phyloP scores from a whole-genome alignment of 2,113 vertebrate genomes.

The Eublepharis macularius region DNA sequence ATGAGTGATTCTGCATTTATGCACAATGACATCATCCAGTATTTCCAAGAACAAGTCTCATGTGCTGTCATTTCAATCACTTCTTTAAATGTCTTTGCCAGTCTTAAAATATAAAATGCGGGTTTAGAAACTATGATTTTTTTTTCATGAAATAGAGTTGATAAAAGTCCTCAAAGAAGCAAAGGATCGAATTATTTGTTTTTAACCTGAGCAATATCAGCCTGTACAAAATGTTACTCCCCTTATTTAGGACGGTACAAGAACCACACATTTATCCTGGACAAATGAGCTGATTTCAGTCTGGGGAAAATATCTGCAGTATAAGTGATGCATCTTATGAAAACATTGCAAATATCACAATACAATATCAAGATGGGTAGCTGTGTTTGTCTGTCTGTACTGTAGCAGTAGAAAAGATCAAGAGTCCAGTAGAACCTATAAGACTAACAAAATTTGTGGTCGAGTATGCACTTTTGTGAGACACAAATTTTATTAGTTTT shows the following conservation, averaged over 20 bases:
- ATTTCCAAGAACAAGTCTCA: not conserved
- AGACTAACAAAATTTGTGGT: too few relatives aligned
- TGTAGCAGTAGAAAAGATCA: too few relatives aligned
- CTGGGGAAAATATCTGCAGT: slow-evolving; percentile 68
- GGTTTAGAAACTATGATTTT: not conserved
- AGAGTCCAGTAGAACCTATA: too few relatives aligned
- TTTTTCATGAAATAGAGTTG: not conserved
- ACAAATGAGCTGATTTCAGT: slow-evolving; percentile 65
- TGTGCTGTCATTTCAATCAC: not conserved
- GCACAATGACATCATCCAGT: not conserved
- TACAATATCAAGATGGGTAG: too few relatives aligned
- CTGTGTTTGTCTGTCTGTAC: too few relatives aligned
- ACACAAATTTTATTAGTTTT: too few relatives aligned
- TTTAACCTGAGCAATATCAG: slow-evolving; percentile 15
- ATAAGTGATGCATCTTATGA: slow-evolving; percentile 69
- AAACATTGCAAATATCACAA: slow-evolving; percentile 75
- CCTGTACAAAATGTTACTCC: slow-evolving; percentile 4
- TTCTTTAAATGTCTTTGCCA: not conserved
- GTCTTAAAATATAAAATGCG: not conserved
- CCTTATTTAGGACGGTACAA: slow-evolving; percentile 52
- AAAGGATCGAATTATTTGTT: slow-evolving; percentile 5
- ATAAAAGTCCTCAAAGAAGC: not conserved
- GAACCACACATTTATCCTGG: slow-evolving; percentile 56
- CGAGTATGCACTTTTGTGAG: too few relatives aligned
- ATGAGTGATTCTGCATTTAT: not conserved